Evolutionary conservation across 2,888 invertebrate species (phyloP).

Genomic region (Clitarchus hookeri): DNA sequence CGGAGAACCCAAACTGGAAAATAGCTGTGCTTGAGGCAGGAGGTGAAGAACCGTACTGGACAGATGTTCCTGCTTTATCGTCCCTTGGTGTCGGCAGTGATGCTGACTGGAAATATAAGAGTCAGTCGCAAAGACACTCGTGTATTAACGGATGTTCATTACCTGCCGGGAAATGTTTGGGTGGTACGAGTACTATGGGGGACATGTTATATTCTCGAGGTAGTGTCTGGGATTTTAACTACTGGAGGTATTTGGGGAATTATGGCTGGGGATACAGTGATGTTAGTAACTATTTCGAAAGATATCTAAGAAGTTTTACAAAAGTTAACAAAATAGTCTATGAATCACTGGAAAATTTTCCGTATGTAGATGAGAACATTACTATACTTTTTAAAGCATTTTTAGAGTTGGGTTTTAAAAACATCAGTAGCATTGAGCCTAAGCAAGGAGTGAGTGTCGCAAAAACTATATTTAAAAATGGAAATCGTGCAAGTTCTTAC

Average conservation of each 20-base stretch:
- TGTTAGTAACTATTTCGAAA: background rate
- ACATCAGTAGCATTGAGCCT: background rate
- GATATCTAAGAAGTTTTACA: background rate
- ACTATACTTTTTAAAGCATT: background rate
- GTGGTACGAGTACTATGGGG: background rate
- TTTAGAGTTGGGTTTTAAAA: background rate
- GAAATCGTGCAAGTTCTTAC: background rate
- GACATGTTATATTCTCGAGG: background rate
- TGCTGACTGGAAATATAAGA: background rate
- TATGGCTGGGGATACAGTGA: constrained; percentile 7
- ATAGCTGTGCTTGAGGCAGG: constrained; percentile 72
- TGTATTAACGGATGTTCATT: background rate
- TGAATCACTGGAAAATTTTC: background rate
- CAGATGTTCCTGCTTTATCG: constrained; percentile 51
- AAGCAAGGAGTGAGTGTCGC: background rate
- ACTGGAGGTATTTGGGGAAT: background rate
- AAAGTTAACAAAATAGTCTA: background rate
- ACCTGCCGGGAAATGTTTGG: background rate
- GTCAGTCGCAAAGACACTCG: background rate
- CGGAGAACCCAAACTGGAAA: constrained; percentile 23
- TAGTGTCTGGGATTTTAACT: background rate
- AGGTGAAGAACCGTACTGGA: constrained; percentile 68
- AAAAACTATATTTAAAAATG: background rate
- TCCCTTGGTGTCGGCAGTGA: background rate
- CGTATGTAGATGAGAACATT: background rate